phyloP scores from a whole-genome alignment of 2,797 vertebrate genomes.

The Siniperca obscura region DNA sequence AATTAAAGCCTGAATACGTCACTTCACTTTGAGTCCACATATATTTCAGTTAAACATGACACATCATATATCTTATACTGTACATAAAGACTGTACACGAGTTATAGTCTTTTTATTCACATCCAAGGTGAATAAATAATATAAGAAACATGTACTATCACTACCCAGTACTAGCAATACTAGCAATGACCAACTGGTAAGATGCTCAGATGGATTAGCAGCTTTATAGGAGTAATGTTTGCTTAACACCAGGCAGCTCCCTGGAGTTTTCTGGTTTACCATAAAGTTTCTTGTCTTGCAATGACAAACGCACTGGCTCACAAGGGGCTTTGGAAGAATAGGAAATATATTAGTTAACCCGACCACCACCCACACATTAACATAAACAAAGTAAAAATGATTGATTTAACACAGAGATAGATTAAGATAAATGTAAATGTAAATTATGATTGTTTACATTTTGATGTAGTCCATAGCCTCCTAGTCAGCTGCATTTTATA shows the following conservation, averaged over 20 bases:
- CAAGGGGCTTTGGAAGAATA: constrained; percentile 7
- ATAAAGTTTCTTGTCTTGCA: constrained; percentile 8
- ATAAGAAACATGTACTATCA: background rate
- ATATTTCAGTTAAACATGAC: background rate
- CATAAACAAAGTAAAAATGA: background rate
- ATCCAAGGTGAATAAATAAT: background rate
- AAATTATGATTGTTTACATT: too few species aligned
- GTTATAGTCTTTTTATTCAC: background rate
- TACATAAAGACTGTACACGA: background rate
- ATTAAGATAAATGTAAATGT: background rate
- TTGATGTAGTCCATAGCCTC: too few species aligned
- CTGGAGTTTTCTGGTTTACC: constrained; percentile 19
- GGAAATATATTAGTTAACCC: background rate
- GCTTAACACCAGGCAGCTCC: constrained; percentile 15
- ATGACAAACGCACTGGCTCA: background rate
- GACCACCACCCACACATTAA: background rate
- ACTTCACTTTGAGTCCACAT: background rate
- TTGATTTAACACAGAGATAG: background rate
- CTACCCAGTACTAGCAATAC: background rate
- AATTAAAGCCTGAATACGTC: background rate
- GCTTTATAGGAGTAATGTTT: constrained; percentile 46
- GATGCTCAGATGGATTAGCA: background rate
- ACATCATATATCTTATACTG: background rate
- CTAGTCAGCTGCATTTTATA: too few species aligned
- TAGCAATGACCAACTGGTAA: constrained; percentile 5